These are phyloP conservation scores for Hermetia illucens DNA, from an alignment of 1,140 invertebrate species.

Conservation along the genomic window DNA sequence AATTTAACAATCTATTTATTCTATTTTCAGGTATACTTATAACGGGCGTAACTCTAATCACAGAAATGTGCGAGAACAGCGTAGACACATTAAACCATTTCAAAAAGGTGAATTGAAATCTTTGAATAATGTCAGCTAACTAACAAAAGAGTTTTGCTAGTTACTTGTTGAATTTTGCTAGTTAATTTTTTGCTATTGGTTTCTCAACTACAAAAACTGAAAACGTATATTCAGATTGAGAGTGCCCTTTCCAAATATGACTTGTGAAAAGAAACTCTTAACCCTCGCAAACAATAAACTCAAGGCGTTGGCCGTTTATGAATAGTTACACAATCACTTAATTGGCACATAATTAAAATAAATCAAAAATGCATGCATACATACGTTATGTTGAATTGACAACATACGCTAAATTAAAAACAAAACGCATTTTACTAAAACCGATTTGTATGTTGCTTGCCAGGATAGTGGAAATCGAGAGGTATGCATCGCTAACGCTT, in stretches of 20 bases:
- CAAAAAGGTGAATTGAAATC: constrained; percentile 69
- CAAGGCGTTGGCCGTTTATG: too few species aligned
- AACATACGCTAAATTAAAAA: constrained; percentile 19
- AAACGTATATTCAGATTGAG: constrained; percentile 1
- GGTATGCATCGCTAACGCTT: constrained; percentile 22
- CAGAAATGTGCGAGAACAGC: constrained; percentile 98
- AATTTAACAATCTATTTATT: constrained; percentile 4
- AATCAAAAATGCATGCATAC: constrained; percentile 1
- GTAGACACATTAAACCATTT: constrained; percentile 94
- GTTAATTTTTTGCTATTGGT: not conserved
- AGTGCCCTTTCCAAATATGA: not conserved
- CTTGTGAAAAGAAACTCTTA: not conserved
- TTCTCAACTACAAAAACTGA: not conserved
- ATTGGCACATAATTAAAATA: too few species aligned
- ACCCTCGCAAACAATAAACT: not conserved
- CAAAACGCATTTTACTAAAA: constrained; percentile 13
- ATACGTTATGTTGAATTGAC: constrained; percentile 5
- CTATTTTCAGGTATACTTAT: constrained; percentile 87
- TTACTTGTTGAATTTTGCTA: not conserved
- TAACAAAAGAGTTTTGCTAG: too few species aligned
- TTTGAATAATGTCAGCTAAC: not conserved
- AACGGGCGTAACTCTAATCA: constrained; percentile 94
- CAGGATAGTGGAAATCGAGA: constrained; percentile 32
- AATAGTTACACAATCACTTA: too few species aligned
- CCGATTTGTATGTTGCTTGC: constrained; percentile 28